These are phyloP conservation scores for Tragopan temminckii DNA, from an alignment of 2,797 vertebrate genomes.

Conservation along the genomic window DNA sequence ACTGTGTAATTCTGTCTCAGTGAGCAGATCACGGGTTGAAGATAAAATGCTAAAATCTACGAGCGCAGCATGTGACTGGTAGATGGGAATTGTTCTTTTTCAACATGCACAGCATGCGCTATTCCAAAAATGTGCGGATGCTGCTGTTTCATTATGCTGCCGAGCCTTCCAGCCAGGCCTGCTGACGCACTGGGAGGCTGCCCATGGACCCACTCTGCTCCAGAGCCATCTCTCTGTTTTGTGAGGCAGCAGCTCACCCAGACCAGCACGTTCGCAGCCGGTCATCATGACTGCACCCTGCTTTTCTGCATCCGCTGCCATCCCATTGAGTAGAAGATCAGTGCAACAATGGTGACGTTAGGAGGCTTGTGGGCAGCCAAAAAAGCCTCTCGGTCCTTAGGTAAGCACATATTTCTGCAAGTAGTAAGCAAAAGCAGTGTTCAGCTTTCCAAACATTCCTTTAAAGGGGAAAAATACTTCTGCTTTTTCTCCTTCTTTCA, in stretches of 20 bases:
- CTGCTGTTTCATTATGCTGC: conserved; percentile 71
- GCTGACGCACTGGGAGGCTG: conserved; percentile 26
- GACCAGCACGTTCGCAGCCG: conserved; percentile 55
- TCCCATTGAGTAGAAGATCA: conserved; percentile 49
- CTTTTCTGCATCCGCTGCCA: conserved; percentile 23
- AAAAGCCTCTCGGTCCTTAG: not conserved
- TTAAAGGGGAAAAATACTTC: not conserved
- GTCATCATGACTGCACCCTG: not conserved
- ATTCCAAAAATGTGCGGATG: conserved; percentile 73
- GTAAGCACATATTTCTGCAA: conserved; percentile 30
- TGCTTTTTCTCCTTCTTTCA: not conserved
- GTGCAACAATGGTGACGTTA: not conserved
- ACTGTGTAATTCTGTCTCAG: not conserved
- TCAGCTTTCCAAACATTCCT: not conserved
- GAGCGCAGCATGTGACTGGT: not conserved
- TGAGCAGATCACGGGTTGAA: not conserved
- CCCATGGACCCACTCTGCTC: not conserved
- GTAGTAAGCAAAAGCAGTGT: not conserved
- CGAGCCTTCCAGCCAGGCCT: conserved; percentile 42
- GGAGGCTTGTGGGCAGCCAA: not conserved
- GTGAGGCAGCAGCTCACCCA: conserved; percentile 15
- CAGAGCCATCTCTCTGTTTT: conserved; percentile 2
- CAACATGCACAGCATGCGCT: not conserved
- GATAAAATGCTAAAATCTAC: not conserved
- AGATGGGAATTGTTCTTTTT: conserved; percentile 49